Evolutionary conservation across 2,797 vertebrate genomes (phyloP).

Genomic region (Aplochiton taeniatus): DNA sequence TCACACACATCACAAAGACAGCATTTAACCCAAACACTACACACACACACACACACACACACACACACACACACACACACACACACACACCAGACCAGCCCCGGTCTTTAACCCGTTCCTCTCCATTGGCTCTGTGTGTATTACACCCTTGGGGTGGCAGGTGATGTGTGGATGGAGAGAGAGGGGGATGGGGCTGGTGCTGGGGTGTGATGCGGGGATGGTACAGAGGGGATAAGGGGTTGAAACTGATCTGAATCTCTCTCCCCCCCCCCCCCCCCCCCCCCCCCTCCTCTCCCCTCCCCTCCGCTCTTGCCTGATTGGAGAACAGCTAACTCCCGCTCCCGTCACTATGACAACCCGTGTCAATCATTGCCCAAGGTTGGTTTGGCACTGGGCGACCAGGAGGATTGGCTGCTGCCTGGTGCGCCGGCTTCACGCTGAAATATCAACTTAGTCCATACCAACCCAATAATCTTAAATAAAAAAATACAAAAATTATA

Average conservation of each 20-base stretch:
- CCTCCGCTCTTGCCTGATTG: slow-evolving; percentile 17
- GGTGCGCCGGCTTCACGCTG: neutral
- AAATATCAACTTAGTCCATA: neutral
- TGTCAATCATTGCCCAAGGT: slow-evolving; percentile 65
- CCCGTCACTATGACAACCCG: slow-evolving; percentile 71
- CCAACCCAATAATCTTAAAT: neutral
- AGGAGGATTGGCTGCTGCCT: neutral
- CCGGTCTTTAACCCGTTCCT: slow-evolving; percentile 92
- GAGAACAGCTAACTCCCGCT: slow-evolving; percentile 59
- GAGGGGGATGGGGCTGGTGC: slow-evolving; percentile 13
- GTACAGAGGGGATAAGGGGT: slow-evolving; percentile 51
- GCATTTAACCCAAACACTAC: slow-evolving; percentile 91
- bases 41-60: slow-evolving; percentile 39
- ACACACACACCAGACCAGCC: slow-evolving; percentile 28
- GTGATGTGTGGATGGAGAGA: slow-evolving; percentile 66
- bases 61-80: slow-evolving; percentile 43
- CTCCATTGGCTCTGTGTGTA: slow-evolving; percentile 73
- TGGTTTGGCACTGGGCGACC: slow-evolving; percentile 18
- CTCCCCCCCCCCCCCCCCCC: slow-evolving; percentile 68
- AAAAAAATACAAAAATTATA: too few species aligned
- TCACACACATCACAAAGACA: slow-evolving; percentile 86
- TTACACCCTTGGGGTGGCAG: slow-evolving; percentile 72
- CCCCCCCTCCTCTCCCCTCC: slow-evolving; percentile 29
- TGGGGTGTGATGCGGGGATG: slow-evolving; percentile 52
- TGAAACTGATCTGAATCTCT: slow-evolving; percentile 75